A percentile compares a stretch with the other conserved stretches of the same genome.
Conservation (phyloP, 2,888 invertebrate genomes). For the Pheosia gnoma region DNA sequence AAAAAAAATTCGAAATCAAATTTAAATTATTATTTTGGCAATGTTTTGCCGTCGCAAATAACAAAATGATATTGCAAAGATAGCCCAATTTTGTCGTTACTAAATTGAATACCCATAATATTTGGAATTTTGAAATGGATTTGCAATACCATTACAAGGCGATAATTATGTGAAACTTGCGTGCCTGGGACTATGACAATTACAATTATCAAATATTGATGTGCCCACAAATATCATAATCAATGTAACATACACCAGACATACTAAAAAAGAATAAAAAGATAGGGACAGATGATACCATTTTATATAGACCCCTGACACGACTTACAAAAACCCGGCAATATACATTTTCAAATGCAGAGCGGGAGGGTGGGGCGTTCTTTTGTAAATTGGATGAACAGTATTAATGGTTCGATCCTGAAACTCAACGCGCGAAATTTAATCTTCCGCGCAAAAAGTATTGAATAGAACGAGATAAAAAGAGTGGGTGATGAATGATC, state of each 20-base stretch:
- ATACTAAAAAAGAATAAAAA: slow-evolving; percentile 60
- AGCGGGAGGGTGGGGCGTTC: slow-evolving; percentile 42
- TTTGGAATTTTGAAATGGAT: too few species aligned
- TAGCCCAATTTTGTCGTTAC: too few species aligned
- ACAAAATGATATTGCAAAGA: too few species aligned
- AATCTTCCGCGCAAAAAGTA: slow-evolving; percentile 81
- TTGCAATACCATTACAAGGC: too few species aligned
- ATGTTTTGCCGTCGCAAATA: too few species aligned
- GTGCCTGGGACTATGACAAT: too few species aligned
- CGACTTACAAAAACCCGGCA: slow-evolving; percentile 17
- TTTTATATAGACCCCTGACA: slow-evolving; percentile 36
- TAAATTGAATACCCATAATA: too few species aligned
- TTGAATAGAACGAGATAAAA: slow-evolving; percentile 78
- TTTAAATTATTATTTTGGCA: too few species aligned
- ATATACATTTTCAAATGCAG: slow-evolving; percentile 3
- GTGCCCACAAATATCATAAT: slow-evolving; percentile 75
- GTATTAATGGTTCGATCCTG: slow-evolving; percentile 78
- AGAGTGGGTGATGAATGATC: slow-evolving; percentile 76
- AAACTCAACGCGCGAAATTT: slow-evolving; percentile 77
- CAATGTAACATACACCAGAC: slow-evolving; percentile 76
- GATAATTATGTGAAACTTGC: too few species aligned
- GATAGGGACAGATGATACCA: slow-evolving; percentile 61
- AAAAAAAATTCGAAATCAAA: too few species aligned
- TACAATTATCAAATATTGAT: slow-evolving; percentile 16
- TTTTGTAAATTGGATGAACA: slow-evolving; percentile 48